Percentiles rank a stretch among this genome's conserved stretches.
These are phyloP conservation scores for Columba janthina DNA, from an alignment of 2,113 vertebrate genomes.

Conservation along the genomic window DNA sequence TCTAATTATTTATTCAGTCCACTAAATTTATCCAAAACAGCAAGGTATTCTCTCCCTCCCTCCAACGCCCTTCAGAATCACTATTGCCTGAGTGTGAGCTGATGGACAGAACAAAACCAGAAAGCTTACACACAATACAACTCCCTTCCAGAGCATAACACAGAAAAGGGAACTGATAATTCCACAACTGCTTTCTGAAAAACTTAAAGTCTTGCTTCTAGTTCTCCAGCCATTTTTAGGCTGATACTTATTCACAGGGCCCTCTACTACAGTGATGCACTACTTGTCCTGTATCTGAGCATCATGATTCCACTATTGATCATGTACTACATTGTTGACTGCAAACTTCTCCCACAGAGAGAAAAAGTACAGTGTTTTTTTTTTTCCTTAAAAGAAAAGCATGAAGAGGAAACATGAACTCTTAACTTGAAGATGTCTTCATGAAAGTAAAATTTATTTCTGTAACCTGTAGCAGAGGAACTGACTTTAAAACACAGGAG, in stretches of 20 bases:
- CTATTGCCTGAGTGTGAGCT: rapidly evolving
- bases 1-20: background rate
- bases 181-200: background rate
- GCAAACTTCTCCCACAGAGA: background rate
- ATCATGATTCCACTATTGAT: background rate
- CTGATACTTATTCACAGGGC: background rate
- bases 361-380: background rate
- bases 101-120: background rate
- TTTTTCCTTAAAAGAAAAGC: background rate
- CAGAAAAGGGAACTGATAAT: background rate
- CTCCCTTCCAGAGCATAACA: background rate
- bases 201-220: background rate
- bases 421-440: background rate
- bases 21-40: background rate
- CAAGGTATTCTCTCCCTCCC: background rate
- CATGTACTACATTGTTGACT: background rate
- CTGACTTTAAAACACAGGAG: background rate
- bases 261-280: background rate
- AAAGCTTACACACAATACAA: rapidly evolving
- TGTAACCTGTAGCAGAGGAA: background rate
- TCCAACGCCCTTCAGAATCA: background rate
- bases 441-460: background rate
- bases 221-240: background rate
- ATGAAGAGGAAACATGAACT: background rate
- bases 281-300: background rate